Conservation (phyloP, 1,140 invertebrate species). For the Ceratina japonica region DNA sequence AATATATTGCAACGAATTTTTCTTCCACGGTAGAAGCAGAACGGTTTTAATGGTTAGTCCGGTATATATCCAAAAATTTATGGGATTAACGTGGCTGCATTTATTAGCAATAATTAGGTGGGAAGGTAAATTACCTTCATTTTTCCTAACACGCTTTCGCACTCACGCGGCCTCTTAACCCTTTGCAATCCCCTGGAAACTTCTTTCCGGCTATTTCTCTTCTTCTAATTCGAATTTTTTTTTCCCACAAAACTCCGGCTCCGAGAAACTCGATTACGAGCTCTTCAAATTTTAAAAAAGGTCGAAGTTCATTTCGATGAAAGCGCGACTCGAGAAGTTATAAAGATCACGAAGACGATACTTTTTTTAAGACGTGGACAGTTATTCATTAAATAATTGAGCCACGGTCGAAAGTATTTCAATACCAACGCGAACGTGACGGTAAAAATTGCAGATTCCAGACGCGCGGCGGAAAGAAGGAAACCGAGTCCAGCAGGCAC, state of each 20-base stretch:
- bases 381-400: no score
- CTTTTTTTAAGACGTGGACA: no score
- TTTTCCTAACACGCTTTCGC: conserved; percentile 38
- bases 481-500: conserved; percentile 14
- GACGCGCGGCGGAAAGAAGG: background rate
- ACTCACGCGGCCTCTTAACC: conserved; percentile 27
- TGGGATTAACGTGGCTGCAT: conserved; percentile 24
- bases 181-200: conserved; percentile 2
- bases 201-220: conserved; percentile 22
- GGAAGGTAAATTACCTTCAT: conserved; percentile 16
- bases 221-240: background rate
- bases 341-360: no score
- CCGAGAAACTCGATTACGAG: background rate
- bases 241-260: background rate
- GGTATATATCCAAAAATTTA: conserved; percentile 15
- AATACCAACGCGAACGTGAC: no score
- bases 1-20: no score
- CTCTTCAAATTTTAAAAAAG: background rate
- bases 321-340: no score
- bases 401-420: background rate
- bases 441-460: conserved; percentile 22
- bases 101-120: conserved; percentile 37
- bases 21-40: no score
- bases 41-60: background rate
- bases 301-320: no score